Conservation (phyloP, 2,113 vertebrate genomes). For the Oryzias melastigma region DNA sequence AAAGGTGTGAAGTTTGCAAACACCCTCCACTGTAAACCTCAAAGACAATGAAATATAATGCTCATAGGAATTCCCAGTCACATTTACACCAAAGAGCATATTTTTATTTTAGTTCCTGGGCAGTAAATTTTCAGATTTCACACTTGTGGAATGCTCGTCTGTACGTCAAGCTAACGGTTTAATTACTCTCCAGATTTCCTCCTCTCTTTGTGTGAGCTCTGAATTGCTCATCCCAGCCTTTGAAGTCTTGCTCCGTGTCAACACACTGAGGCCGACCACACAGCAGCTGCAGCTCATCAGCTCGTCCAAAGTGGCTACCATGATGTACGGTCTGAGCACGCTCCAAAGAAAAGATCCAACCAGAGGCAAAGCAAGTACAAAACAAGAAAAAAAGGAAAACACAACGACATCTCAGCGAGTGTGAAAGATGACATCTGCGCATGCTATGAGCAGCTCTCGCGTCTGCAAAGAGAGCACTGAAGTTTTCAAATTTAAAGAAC, state of each 20-base stretch:
- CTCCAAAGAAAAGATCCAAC: slow-evolving; percentile 88
- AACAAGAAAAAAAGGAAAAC: slow-evolving; percentile 49
- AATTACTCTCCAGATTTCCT: slow-evolving; percentile 39
- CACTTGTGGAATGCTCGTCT: slow-evolving; percentile 29
- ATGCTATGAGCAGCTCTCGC: slow-evolving; percentile 80
- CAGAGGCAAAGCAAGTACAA: slow-evolving; percentile 75
- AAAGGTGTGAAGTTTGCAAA: not conserved
- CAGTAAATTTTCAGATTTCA: slow-evolving; percentile 23
- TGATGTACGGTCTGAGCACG: slow-evolving; percentile 83
- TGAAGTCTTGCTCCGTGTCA: slow-evolving; percentile 56
- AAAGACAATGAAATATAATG: slow-evolving; percentile 16
- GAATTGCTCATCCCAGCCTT: slow-evolving; percentile 44
- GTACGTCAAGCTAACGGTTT: slow-evolving; percentile 48
- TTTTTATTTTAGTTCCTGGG: slow-evolving; percentile 41
- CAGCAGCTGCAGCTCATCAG: slow-evolving; percentile 70
- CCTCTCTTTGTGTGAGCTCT: slow-evolving; percentile 28
- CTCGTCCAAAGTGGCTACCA: slow-evolving; percentile 74
- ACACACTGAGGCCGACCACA: slow-evolving; percentile 25
- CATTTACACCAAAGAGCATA: slow-evolving; percentile 17
- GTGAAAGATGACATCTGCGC: slow-evolving; percentile 91
- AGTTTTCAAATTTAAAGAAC: slow-evolving; percentile 87
- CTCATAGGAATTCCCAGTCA: slow-evolving; percentile 21
- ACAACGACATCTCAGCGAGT: slow-evolving; percentile 13
- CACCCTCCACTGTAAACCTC: not conserved
- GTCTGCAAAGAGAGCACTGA: slow-evolving; percentile 82